Evolutionary conservation across 2,888 invertebrate genomes (phyloP).

Genomic region (Caenorhabditis zanzibari): DNA sequence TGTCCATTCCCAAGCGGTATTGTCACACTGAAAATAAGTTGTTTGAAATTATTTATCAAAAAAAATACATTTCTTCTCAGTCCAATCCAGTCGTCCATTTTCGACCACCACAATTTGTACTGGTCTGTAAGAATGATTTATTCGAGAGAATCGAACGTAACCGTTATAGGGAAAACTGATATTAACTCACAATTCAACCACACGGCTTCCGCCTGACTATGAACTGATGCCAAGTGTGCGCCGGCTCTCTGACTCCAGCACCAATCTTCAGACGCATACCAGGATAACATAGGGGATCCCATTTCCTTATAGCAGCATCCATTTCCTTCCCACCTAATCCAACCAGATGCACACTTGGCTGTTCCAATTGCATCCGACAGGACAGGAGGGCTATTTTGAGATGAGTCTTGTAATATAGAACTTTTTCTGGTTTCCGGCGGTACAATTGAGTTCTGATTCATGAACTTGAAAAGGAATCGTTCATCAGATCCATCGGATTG

Average conservation of each 20-base stretch:
- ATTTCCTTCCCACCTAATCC: slow-evolving; percentile 31
- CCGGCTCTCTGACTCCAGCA: slow-evolving; percentile 46
- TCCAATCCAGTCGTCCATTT: slow-evolving; percentile 53
- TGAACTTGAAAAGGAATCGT: slow-evolving; percentile 37
- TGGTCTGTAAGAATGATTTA: too few relatives aligned
- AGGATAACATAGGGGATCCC: slow-evolving; percentile 22
- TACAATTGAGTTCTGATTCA: slow-evolving; percentile 31
- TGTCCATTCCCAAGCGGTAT: slow-evolving; percentile 39
- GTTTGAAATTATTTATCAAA: not conserved
- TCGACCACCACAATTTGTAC: slow-evolving; percentile 34
- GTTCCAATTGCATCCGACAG: slow-evolving; percentile 38
- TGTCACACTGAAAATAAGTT: slow-evolving; percentile 35
- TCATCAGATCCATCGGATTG: slow-evolving; percentile 28
- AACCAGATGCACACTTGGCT: slow-evolving; percentile 37
- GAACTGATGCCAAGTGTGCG: slow-evolving; percentile 44
- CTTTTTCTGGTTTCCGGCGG: not conserved
- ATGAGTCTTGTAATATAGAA: not conserved
- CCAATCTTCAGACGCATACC: slow-evolving; percentile 40
- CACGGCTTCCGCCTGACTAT: slow-evolving; percentile 29
- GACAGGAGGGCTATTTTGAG: slow-evolving; percentile 1
- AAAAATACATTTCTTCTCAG: slow-evolving; percentile 31
- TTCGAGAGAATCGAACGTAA: not conserved
- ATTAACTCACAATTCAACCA: slow-evolving; percentile 41
- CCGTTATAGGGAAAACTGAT: not conserved
- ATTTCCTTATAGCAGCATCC: slow-evolving; percentile 36